Conservation (phyloP, 2,113 vertebrate genomes). For the Holacanthus passer region DNA sequence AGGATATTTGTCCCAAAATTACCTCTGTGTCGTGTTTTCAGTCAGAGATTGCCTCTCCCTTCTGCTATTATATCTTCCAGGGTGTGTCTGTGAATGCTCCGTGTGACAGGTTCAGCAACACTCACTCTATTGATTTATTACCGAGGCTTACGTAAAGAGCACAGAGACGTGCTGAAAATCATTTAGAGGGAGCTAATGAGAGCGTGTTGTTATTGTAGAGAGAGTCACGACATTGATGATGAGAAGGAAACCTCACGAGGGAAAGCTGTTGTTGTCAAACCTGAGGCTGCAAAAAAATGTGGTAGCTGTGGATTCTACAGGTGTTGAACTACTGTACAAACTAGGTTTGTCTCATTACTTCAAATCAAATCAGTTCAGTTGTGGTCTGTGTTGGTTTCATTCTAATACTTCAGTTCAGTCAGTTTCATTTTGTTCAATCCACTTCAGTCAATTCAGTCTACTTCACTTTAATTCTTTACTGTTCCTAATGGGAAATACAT, state of each 20-base stretch:
- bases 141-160: neutral
- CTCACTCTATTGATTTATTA: neutral
- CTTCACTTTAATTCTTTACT: neutral
- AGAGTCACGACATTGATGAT: neutral
- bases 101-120: slow-evolving; percentile 38
- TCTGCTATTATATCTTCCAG: neutral
- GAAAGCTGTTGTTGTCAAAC: neutral
- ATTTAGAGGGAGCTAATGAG: slow-evolving; percentile 6
- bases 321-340: slow-evolving; percentile 8
- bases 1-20: neutral
- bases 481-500: too few relatives aligned
- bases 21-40: slow-evolving; percentile 2
- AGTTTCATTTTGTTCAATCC: too few relatives aligned
- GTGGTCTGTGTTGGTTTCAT: neutral
- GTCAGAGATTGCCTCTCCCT: slow-evolving; percentile 19
- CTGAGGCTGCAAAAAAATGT: neutral
- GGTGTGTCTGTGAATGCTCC: slow-evolving; percentile 38
- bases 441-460: neutral
- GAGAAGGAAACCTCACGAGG: neutral
- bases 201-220: slow-evolving; percentile 4
- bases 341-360: neutral
- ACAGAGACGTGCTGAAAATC: slow-evolving; percentile 29
- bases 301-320: neutral
- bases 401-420: neutral
- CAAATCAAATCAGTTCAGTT: neutral